Conservation (phyloP, 1,140 invertebrate species). For the Lordiphosa collinella region DNA sequence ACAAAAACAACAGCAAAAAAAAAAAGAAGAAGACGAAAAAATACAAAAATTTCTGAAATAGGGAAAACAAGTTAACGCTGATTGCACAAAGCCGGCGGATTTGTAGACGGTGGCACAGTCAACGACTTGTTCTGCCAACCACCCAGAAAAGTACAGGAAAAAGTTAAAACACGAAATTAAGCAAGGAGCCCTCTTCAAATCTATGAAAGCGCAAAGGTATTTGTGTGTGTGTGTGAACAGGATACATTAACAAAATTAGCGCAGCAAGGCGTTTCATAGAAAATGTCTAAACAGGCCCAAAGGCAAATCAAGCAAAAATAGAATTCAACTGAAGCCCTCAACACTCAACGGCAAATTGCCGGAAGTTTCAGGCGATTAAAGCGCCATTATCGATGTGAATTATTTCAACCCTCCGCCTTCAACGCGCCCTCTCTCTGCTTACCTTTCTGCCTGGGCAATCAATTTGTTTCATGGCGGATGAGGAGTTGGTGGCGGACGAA, state of each 20-base stretch:
- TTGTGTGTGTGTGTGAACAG: conserved; percentile 41
- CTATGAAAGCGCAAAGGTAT: conserved; percentile 2
- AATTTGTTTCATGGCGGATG: conserved; percentile 53
- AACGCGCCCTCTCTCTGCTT: neutral
- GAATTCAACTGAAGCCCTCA: conserved; percentile 40
- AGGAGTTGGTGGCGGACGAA: conserved; percentile 11
- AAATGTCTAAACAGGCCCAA: conserved; percentile 23
- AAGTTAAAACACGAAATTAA: conserved; percentile 74
- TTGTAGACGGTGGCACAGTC: conserved; percentile 68
- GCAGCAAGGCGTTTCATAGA: conserved; percentile 54
- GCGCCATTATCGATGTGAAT: conserved; percentile 75
- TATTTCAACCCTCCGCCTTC: conserved; percentile 49
- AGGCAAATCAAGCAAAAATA: conserved; percentile 53
- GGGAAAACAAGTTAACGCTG: conserved; percentile 76
- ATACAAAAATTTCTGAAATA: conserved; percentile 63
- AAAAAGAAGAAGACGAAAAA: conserved; percentile 16
- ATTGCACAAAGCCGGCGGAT: conserved; percentile 71
- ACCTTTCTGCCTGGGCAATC: conserved; percentile 44
- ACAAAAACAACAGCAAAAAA: conserved; percentile 15
- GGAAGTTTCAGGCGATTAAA: conserved; percentile 75
- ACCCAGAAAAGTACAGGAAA: conserved; percentile 23
- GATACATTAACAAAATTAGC: conserved; percentile 77
- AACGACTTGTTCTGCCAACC: conserved; percentile 23
- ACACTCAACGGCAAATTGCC: conserved; percentile 69
- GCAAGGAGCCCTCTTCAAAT: conserved; percentile 25